These are phyloP conservation scores for Idaea straminata DNA, from an alignment of 2,888 invertebrate species.

Conservation along the genomic window DNA sequence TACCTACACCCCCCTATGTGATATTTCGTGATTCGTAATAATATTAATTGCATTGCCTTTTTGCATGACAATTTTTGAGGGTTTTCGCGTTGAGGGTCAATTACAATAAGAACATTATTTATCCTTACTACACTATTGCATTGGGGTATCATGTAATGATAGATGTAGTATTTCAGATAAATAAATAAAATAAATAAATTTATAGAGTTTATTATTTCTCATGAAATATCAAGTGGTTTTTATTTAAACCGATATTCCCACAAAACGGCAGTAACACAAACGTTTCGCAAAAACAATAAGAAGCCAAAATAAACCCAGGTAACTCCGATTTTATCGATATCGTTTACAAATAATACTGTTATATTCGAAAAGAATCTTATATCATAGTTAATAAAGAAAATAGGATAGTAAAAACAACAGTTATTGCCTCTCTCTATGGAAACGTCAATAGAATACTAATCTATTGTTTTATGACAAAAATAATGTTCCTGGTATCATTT, in stretches of 20 bases:
- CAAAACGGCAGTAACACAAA: neutral
- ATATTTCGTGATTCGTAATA: too few relatives aligned
- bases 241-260: neutral
- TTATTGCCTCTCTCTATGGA: conserved; percentile 33
- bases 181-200: too few relatives aligned
- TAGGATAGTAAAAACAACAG: conserved; percentile 36
- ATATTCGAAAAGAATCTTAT: conserved; percentile 27
- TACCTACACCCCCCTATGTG: too few relatives aligned
- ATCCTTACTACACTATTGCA: too few relatives aligned
- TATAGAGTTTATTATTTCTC: neutral
- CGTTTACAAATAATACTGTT: neutral
- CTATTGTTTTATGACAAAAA: conserved; percentile 9
- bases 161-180: too few relatives aligned
- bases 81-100: too few relatives aligned
- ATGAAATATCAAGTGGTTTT: neutral
- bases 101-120: too few relatives aligned
- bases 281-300: neutral
- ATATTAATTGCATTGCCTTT: too few relatives aligned
- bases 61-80: too few relatives aligned
- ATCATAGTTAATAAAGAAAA: conserved; percentile 26
- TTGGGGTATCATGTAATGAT: too few relatives aligned
- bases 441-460: conserved; percentile 34
- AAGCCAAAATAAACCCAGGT: neutral
- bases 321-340: neutral
- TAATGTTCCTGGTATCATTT: neutral